Conservation (phyloP, 2,113 vertebrate species). For the Heteronetta atricapilla region DNA sequence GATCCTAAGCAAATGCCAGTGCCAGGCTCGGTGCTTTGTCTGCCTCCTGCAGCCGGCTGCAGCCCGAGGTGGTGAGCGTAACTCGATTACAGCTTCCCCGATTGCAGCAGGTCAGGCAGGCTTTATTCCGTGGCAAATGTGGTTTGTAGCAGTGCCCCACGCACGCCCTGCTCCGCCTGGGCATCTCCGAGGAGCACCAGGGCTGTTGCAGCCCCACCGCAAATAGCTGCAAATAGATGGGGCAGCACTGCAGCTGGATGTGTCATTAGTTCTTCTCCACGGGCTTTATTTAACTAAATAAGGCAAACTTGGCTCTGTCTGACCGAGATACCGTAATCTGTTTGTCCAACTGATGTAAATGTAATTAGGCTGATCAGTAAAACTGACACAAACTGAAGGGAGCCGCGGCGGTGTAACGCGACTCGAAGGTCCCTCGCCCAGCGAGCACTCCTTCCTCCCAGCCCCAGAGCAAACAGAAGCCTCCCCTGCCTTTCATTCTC, state of each 20-base stretch:
- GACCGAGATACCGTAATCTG: neutral
- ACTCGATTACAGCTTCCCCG: accelerated
- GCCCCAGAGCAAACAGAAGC: neutral
- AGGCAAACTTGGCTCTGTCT: neutral
- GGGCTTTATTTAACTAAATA: neutral
- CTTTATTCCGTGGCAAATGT: neutral
- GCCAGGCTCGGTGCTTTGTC: neutral
- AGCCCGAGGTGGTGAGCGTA: neutral
- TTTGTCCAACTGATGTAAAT: neutral
- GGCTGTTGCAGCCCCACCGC: neutral
- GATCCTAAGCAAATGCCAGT: neutral
- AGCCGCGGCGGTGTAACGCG: neutral
- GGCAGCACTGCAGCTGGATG: neutral
- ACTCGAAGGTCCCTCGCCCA: neutral
- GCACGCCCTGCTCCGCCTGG: neutral
- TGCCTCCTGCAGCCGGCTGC: neutral
- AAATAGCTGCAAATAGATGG: neutral
- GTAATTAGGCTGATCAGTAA: neutral
- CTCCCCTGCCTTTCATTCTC: neutral
- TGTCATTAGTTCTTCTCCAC: neutral
- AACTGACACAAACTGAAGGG: neutral
- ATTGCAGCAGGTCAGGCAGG: neutral
- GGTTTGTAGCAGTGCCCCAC: neutral
- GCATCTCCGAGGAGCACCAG: neutral
- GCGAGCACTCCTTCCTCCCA: neutral